These are phyloP conservation scores for Herpailurus yagouaroundi DNA, from an alignment of 2,113 vertebrate species.

Conservation along the genomic window DNA sequence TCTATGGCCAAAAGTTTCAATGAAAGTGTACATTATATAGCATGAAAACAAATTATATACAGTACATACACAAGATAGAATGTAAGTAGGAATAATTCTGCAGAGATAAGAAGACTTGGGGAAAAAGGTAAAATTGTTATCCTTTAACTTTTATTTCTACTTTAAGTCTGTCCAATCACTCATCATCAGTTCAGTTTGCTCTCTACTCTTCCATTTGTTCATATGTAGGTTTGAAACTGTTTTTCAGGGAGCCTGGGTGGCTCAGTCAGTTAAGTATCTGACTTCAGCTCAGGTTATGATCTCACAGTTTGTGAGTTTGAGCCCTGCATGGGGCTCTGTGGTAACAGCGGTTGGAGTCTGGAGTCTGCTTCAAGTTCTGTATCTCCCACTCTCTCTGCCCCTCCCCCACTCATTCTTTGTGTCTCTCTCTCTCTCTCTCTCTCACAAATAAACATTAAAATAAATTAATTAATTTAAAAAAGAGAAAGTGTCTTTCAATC, in stretches of 20 bases:
- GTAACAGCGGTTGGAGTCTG: no score
- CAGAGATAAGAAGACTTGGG: background rate
- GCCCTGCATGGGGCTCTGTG: no score
- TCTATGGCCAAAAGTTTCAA: background rate
- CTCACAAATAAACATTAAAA: no score
- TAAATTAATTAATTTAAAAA: no score
- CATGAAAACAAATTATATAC: background rate
- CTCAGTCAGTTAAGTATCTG: no score
- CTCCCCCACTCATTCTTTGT: no score
- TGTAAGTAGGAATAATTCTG: background rate
- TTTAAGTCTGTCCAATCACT: background rate
- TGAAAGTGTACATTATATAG: background rate
- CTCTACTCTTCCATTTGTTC: background rate
- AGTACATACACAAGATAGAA: background rate
- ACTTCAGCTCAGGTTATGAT: no score
- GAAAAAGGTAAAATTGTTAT: background rate
- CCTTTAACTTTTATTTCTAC: background rate
- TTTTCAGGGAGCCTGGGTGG: background rate
- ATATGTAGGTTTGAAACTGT: background rate
- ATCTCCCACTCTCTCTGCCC: no score
- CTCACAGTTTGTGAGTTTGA: no score
- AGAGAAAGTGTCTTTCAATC: background rate
- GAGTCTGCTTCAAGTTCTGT: no score
- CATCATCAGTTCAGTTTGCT: background rate
- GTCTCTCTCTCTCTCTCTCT: no score